Conservation (phyloP, 2,113 vertebrate genomes). For the Calcarius ornatus region DNA sequence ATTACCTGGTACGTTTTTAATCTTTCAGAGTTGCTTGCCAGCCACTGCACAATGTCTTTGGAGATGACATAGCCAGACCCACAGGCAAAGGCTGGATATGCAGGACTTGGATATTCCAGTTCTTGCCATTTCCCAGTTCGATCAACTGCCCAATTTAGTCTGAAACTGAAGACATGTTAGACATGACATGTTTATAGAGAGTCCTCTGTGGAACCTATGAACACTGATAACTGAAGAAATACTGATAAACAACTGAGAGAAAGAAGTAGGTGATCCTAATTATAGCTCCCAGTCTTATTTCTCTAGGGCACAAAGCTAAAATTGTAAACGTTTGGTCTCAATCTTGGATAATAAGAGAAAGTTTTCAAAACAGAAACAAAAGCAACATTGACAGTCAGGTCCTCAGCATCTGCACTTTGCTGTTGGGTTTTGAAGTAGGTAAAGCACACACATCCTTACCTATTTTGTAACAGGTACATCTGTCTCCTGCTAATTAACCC, state of each 20-base stretch:
- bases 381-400: background rate
- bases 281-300: background rate
- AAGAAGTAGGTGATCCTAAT: background rate
- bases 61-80: constrained; percentile 94
- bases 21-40: constrained; percentile 85
- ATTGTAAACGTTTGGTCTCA: background rate
- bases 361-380: background rate
- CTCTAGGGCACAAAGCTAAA: background rate
- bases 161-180: constrained; percentile 83
- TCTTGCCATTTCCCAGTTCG: constrained; percentile 97
- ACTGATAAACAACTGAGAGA: background rate
- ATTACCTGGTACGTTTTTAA: constrained; percentile 94
- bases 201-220: background rate
- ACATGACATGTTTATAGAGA: background rate
- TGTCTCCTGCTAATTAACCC: background rate
- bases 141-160: constrained; percentile 96
- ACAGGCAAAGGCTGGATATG: constrained; percentile 94
- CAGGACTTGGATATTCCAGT: constrained; percentile 91
- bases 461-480: background rate
- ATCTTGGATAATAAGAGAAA: background rate
- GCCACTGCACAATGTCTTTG: constrained; percentile 90
- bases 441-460: background rate
- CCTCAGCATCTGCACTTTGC: background rate
- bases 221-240: background rate
- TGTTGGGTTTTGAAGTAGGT: background rate